Evolutionary conservation across 2,888 invertebrate genomes (phyloP).

Genomic region (Psylliodes chrysocephalus): DNA sequence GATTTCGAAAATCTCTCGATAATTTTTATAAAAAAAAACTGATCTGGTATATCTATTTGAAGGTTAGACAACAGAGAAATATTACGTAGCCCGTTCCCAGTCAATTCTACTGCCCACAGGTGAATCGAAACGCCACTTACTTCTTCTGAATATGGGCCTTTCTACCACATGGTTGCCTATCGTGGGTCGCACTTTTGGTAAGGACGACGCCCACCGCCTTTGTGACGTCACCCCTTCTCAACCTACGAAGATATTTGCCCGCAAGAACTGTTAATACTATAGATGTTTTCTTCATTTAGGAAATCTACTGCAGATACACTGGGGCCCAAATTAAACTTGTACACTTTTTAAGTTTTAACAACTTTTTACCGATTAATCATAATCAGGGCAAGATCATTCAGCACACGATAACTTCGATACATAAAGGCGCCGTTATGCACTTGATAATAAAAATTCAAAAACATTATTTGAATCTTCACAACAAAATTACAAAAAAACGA

Average conservation of each 20-base stretch:
- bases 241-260: constrained; percentile 26
- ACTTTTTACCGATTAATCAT: no score
- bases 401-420: no score
- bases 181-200: constrained; percentile 54
- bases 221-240: constrained; percentile 46
- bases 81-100: constrained; percentile 15
- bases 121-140: constrained; percentile 34
- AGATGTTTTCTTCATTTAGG: neutral
- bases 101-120: constrained; percentile 31
- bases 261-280: neutral
- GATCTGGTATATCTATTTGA: neutral
- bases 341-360: no score
- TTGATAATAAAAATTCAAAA: no score
- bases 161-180: constrained; percentile 48
- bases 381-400: no score
- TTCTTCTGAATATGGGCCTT: constrained; percentile 46
- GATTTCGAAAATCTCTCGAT: no score
- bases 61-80: constrained; percentile 9
- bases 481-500: no score
- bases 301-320: neutral
- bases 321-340: no score
- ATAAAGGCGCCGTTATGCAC: no score
- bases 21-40: neutral
- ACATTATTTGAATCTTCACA: no score
- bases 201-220: constrained; percentile 49